Conservation (phyloP, 2,888 invertebrate genomes). For the Cephus sareptanus region DNA sequence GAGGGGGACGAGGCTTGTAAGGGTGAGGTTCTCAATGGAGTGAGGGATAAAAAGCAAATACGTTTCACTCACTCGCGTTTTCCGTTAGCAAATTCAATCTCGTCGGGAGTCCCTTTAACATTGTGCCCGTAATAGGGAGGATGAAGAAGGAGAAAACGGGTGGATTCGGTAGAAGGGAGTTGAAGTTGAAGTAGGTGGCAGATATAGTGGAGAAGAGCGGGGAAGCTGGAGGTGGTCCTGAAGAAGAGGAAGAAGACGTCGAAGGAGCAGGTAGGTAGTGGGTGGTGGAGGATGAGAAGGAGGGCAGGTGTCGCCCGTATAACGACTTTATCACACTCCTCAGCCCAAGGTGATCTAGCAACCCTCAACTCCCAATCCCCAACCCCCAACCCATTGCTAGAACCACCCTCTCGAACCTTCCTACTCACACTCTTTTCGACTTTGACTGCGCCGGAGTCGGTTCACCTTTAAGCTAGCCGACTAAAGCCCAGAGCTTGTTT, state of each 20-base stretch:
- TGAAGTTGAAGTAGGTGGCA: conserved; percentile 18
- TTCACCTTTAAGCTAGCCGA: conserved; percentile 53
- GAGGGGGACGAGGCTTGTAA: conserved; percentile 28
- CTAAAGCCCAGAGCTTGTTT: conserved; percentile 48
- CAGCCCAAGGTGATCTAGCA: conserved; percentile 21
- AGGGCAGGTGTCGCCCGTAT: conserved; percentile 59
- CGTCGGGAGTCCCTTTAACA: conserved; percentile 63
- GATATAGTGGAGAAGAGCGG: conserved; percentile 11
- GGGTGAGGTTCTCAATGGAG: conserved; percentile 55
- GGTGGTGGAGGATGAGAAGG: conserved; percentile 27
- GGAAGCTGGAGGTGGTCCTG: conserved; percentile 13
- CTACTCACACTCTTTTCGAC: conserved; percentile 54
- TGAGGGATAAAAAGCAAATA: conserved; percentile 64
- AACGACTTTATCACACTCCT: conserved; percentile 60
- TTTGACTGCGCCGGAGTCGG: conserved; percentile 48
- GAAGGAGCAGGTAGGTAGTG: conserved; percentile 21
- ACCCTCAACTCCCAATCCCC: conserved; percentile 15
- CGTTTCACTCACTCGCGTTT: conserved; percentile 64
- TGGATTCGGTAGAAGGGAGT: conserved; percentile 28
- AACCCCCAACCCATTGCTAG: conserved; percentile 19
- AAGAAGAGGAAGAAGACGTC: not conserved
- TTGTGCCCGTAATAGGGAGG: conserved; percentile 63
- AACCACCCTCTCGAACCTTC: conserved; percentile 38
- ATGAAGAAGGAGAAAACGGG: conserved; percentile 55
- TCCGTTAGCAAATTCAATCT: conserved; percentile 65